These are phyloP conservation scores for Pungitius pungitius DNA, from an alignment of 2,113 vertebrate species.

Conservation along the genomic window DNA sequence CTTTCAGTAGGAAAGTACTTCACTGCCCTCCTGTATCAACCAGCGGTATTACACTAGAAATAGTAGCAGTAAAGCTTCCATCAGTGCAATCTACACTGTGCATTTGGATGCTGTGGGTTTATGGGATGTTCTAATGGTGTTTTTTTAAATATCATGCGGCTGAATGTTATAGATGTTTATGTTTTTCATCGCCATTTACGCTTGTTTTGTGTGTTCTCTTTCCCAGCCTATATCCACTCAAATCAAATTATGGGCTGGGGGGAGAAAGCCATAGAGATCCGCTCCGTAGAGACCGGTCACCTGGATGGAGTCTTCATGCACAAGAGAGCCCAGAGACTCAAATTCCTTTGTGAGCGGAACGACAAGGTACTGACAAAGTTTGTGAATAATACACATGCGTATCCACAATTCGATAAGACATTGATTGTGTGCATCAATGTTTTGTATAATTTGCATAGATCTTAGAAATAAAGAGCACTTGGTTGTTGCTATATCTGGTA, in stretches of 20 bases:
- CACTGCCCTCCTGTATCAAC: slow-evolving; percentile 33
- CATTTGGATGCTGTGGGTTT: not conserved
- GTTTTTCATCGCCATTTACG: not conserved
- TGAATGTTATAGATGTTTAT: not conserved
- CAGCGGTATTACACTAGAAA: slow-evolving; percentile 1
- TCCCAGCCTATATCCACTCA: slow-evolving; percentile 98
- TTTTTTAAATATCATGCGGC: not conserved
- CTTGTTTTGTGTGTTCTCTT: slow-evolving; percentile 44
- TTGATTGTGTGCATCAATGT: not conserved
- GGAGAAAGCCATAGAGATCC: slow-evolving; percentile 99
- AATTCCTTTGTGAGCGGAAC: slow-evolving; percentile 98
- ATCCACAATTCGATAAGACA: not conserved
- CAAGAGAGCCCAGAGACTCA: slow-evolving; percentile 98
- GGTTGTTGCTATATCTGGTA: not conserved
- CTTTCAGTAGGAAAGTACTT: not conserved
- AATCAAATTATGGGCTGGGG: slow-evolving; percentile 99
- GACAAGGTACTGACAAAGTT: slow-evolving; percentile 87
- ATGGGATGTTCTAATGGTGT: not conserved
- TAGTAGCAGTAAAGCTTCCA: too few relatives aligned
- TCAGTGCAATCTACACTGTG: not conserved
- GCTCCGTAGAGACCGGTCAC: slow-evolving; percentile 98
- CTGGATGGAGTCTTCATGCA: slow-evolving; percentile 99
- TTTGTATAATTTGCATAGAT: not conserved
- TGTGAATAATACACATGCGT: not conserved
- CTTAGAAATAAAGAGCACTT: not conserved